Conservation (phyloP, 2,888 invertebrate species). For the Nomada goodeniana region DNA sequence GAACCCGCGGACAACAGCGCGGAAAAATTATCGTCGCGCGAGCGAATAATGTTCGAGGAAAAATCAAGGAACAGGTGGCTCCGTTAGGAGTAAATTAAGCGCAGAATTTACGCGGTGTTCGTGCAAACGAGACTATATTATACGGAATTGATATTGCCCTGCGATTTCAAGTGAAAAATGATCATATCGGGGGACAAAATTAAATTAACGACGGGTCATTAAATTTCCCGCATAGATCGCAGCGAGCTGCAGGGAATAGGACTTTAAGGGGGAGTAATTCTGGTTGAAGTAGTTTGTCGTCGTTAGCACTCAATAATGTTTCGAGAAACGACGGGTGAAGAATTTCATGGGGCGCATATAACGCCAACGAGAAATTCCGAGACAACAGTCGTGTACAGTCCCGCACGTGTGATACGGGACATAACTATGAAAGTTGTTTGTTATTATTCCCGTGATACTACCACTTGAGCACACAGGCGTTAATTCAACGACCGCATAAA, state of each 20-base stretch:
- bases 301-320: not conserved
- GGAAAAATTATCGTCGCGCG: not conserved
- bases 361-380: constrained; percentile 2
- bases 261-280: constrained; percentile 14
- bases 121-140: constrained; percentile 31
- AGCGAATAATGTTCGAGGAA: not conserved
- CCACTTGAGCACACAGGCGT: not conserved
- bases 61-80: constrained; percentile 38
- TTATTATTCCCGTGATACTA: not conserved
- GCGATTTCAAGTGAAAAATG: constrained; percentile 47
- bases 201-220: constrained; percentile 43
- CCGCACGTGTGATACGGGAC: not conserved
- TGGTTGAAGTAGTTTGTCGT: constrained; percentile 16
- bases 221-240: constrained; percentile 38
- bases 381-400: not conserved
- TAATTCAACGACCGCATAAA: not conserved
- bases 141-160: constrained; percentile 36
- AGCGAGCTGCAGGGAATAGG: constrained; percentile 5
- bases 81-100: constrained; percentile 28
- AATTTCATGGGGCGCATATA: not conserved
- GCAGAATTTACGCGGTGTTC: constrained; percentile 18
- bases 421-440: not conserved
- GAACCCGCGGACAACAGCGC: too few species aligned
- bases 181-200: constrained; percentile 37
- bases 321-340: not conserved